Conservation (phyloP, 2,797 vertebrate genomes). For the Nasua narica region DNA sequence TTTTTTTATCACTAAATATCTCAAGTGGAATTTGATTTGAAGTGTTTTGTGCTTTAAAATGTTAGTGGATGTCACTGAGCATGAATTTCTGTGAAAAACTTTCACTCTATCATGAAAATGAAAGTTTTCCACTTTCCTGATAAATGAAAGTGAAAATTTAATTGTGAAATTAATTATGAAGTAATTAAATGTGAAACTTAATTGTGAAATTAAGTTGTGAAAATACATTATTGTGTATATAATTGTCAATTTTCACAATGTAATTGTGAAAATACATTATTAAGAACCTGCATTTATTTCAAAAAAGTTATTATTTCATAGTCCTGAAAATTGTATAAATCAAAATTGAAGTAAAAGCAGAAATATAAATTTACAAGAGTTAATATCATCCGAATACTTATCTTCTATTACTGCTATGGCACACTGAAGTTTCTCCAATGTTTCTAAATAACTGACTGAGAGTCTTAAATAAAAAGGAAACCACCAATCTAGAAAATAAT, state of each 20-base stretch:
- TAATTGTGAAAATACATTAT: slow-evolving; percentile 61
- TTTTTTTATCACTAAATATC: slow-evolving; percentile 67
- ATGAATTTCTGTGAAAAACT: slow-evolving; percentile 69
- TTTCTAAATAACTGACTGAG: slow-evolving; percentile 75
- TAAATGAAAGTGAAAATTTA: slow-evolving; percentile 61
- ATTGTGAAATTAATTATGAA: too few species aligned
- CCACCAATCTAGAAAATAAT: slow-evolving; percentile 63
- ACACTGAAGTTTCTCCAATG: slow-evolving; percentile 56
- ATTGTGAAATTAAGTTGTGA: too few species aligned
- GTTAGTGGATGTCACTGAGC: slow-evolving; percentile 75
- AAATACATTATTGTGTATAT: too few species aligned
- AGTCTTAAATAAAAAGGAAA: slow-evolving; percentile 70
- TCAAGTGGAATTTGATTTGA: slow-evolving; percentile 78
- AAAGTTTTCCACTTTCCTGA: too few species aligned
- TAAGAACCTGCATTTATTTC: slow-evolving; percentile 59
- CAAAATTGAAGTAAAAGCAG: slow-evolving; percentile 61
- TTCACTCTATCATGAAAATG: too few species aligned
- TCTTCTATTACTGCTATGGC: slow-evolving; percentile 47
- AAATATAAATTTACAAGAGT: slow-evolving; percentile 58
- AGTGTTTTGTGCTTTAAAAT: slow-evolving; percentile 73
- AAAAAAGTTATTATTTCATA: slow-evolving; percentile 67
- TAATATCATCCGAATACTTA: slow-evolving; percentile 17
- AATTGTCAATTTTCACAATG: too few species aligned
- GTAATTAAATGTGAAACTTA: too few species aligned
- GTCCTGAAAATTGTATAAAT: slow-evolving; percentile 58